A percentile compares a stretch with the other conserved stretches of the same genome.
Conservation (phyloP, 2,113 vertebrate genomes). For the Gadus chalcogrammus region DNA sequence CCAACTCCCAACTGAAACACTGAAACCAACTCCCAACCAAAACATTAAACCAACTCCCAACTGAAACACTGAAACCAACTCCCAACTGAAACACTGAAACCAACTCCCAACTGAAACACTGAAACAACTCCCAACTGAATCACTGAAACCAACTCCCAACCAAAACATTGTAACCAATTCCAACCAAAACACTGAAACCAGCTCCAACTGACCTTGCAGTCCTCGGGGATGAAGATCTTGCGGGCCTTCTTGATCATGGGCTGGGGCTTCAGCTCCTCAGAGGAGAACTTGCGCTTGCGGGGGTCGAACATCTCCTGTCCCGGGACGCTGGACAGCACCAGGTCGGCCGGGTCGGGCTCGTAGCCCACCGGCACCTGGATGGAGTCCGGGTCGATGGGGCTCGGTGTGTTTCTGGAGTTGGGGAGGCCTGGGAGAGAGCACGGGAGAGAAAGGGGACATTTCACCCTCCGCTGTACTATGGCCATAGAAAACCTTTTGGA, state of each 20-base stretch:
- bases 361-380: conserved; percentile 85
- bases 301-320: conserved; percentile 90
- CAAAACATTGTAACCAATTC: no score
- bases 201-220: conserved; percentile 88
- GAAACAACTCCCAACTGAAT: no score
- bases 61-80: no score
- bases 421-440: conserved; percentile 64
- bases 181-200: conserved; percentile 44
- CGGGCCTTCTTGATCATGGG: conserved; percentile 92
- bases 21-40: no score
- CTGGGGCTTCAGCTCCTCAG: conserved; percentile 88
- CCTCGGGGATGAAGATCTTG: conserved; percentile 86
- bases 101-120: conserved; percentile 75
- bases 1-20: conserved; percentile 76
- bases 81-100: conserved; percentile 30
- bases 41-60: no score
- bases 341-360: conserved; percentile 83
- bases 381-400: conserved; percentile 84
- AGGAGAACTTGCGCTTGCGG: conserved; percentile 85
- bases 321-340: conserved; percentile 86
- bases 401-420: conserved; percentile 81
- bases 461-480: not conserved
- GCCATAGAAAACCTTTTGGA: no score
- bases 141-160: no score
- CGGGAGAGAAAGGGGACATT: not conserved